Evolutionary conservation across 2,888 invertebrate species (phyloP).

Genomic region (Salticus scenicus): DNA sequence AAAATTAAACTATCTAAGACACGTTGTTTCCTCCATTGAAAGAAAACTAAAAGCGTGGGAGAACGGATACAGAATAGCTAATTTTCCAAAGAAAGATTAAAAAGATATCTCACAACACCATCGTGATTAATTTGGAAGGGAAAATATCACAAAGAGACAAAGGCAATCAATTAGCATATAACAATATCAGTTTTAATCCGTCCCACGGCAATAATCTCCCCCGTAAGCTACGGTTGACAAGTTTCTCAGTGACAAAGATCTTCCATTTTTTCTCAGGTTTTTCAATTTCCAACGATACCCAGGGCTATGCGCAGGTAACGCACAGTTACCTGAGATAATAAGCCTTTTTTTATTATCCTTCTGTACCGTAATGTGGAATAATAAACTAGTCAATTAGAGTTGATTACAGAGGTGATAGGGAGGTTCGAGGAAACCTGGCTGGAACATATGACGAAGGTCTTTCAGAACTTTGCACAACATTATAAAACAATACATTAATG

Average conservation of each 20-base stretch:
- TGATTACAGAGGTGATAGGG: slow-evolving; percentile 7
- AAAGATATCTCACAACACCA: too few relatives aligned
- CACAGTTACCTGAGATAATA: neutral
- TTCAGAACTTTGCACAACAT: neutral
- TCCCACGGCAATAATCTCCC: neutral
- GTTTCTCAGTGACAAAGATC: neutral
- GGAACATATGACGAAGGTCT: neutral
- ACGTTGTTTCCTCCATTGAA: too few relatives aligned
- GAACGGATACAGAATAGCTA: too few relatives aligned
- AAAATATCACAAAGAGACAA: too few relatives aligned
- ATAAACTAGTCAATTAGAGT: neutral
- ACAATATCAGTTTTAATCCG: neutral
- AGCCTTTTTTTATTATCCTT: neutral
- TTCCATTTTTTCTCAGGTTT: neutral
- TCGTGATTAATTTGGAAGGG: too few relatives aligned
- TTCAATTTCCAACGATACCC: slow-evolving; percentile 5
- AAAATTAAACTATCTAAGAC: too few relatives aligned
- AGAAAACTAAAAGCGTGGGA: too few relatives aligned
- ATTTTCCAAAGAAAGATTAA: too few relatives aligned
- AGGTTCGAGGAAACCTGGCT: neutral
- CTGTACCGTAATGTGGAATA: neutral
- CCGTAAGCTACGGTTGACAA: neutral
- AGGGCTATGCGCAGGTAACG: neutral
- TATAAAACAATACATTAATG: too few relatives aligned
- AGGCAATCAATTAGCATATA: too few relatives aligned